Base-by-base conservation (phyloP, 2,888 invertebrate species). In the Drosophila algonquin region DNA sequence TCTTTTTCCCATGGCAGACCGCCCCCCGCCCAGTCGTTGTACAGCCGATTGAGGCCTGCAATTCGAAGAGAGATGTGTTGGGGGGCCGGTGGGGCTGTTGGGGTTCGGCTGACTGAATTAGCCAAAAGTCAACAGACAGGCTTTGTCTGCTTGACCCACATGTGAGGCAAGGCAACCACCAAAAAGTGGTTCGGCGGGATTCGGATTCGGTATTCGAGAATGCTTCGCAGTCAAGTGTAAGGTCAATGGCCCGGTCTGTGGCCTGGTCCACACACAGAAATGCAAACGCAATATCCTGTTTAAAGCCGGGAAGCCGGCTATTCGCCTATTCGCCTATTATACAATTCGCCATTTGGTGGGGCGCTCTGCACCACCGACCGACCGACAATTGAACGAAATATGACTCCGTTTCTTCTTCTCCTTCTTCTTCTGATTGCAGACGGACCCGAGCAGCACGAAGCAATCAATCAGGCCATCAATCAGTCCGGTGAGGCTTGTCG, bases 391-490 rank as follows among this genome's bases (percentile, higher is more conserved):
- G 56, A 40, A 64, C 40, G 45, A 12, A 30, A 21, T 30, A 21
- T 44, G 50, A 44, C 54, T 27, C 52, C 40, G 57, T n/a, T 21
- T 65, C 46, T 56, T 56, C 18, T 18, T 76, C 48, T 24, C 24
- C 24, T 73, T 56, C 65, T 72, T 80, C 48, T 70, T 80, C 51
- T 73, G 74, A 79, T 83, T 83, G 67, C 75, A 79, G 81, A 65
- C 62, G 61, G 61, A 54, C 32, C 10, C 14, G 12, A 67, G 69
- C 30, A 27, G 61, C 50, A 75, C 53, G 50, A 56, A 58, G 73
- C 63, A 70, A 80, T 80, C 82, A 84, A 80, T 82, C 82, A 80
- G 52, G 61, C 57, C 65, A 53, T 47, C 60, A 74, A 79, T 68
- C 77, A 75, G 58, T 56, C 1, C 67, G 58, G 57, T 54, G 67